Percentiles rank a stretch among this genome's conserved stretches.
Evolutionary conservation across 2,888 invertebrate species (phyloP).

Genomic region (Prenolepis imparis): DNA sequence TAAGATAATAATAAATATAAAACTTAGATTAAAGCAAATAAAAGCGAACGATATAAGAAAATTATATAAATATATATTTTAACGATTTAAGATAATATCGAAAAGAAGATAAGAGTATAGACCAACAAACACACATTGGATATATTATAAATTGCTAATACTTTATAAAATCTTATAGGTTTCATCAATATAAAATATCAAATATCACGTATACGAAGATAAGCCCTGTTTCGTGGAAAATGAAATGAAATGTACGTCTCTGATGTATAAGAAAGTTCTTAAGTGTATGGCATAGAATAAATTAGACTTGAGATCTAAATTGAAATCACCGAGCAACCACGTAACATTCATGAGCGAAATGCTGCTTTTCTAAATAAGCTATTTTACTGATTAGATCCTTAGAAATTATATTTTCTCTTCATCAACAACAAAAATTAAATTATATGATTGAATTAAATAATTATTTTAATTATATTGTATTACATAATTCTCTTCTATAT

Average conservation of each 20-base stretch:
- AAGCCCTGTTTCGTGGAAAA: not conserved
- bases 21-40: not conserved
- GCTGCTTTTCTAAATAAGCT: conserved; percentile 15
- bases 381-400: conserved; percentile 5
- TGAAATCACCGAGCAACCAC: conserved; percentile 15
- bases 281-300: not conserved
- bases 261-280: conserved; percentile 2
- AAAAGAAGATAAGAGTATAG: not conserved
- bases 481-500: not conserved
- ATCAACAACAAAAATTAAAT: not conserved
- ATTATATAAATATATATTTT: not conserved
- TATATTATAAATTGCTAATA: not conserved
- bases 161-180: not conserved
- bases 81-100: not conserved
- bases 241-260: not conserved
- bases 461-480: not conserved
- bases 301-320: conserved; percentile 15
- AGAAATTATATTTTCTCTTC: not conserved
- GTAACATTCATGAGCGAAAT: conserved; percentile 8
- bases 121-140: not conserved
- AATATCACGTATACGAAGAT: not conserved
- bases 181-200: not conserved
- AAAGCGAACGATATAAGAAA: not conserved
- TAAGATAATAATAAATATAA: not conserved
- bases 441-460: not conserved